Evolutionary conservation across 1,140 invertebrate species (phyloP).

Genomic region (Harlomillsia oculata): DNA sequence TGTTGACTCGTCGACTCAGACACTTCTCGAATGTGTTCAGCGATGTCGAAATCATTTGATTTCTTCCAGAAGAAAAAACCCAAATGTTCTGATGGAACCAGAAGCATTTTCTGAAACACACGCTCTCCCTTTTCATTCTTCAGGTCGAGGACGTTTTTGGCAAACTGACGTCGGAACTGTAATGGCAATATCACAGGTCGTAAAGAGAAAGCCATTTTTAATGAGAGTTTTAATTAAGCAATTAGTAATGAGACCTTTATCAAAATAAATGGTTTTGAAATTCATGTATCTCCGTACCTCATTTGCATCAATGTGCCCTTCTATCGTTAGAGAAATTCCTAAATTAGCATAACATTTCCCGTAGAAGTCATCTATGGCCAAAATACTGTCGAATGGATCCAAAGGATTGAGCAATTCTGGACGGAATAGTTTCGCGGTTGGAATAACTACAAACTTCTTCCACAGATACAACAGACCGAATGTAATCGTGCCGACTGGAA

Average conservation of each 20-base stretch:
- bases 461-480: slow-evolving; percentile 6
- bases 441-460: background rate
- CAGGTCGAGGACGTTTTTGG: background rate
- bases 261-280: too few relatives aligned
- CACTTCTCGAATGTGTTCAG: background rate
- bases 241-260: background rate
- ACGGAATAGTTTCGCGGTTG: background rate
- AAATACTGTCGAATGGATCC: slow-evolving; percentile 4
- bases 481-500: background rate
- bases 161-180: slow-evolving; percentile 6
- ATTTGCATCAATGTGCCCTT: slow-evolving; percentile 1
- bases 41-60: slow-evolving; percentile 1
- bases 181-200: background rate
- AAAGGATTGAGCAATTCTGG: slow-evolving; percentile 5
- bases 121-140: background rate
- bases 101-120: slow-evolving; percentile 7
- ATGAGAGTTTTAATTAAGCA: background rate
- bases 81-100: background rate
- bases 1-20: background rate
- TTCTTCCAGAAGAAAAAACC: slow-evolving; percentile 9
- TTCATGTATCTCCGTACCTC: too few relatives aligned
- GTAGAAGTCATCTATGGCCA: slow-evolving; percentile 6
- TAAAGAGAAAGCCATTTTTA: background rate
- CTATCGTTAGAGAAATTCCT: background rate
- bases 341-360: slow-evolving; percentile 1